These are phyloP conservation scores for Heliconius hewitsoni DNA, from an alignment of 1,140 invertebrate species.

Conservation along the genomic window DNA sequence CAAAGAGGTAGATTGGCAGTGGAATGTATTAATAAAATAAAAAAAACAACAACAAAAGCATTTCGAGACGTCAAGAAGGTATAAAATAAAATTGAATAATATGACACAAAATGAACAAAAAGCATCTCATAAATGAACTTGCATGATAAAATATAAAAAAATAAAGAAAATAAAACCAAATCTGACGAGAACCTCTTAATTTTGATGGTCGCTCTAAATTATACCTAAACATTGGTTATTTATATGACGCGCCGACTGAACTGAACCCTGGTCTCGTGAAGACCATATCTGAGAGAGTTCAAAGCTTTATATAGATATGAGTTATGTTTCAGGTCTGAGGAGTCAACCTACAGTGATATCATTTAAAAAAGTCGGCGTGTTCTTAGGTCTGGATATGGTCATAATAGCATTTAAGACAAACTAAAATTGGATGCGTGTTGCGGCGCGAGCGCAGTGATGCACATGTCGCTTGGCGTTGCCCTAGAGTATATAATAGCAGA, in stretches of 20 bases:
- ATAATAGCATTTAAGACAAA: conserved; percentile 49
- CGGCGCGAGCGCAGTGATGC: conserved; percentile 32
- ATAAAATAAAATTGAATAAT: conserved; percentile 4
- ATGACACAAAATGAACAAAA: conserved; percentile 22
- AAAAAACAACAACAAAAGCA: background rate
- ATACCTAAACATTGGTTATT: conserved; percentile 39
- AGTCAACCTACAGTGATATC: conserved; percentile 43
- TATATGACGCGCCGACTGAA: conserved; percentile 34
- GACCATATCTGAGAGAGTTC: conserved; percentile 44
- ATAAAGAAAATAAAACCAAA: conserved; percentile 36
- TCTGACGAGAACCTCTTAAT: conserved; percentile 39
- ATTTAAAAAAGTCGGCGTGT: conserved; percentile 47
- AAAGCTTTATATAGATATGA: conserved; percentile 43
- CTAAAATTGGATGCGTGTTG: conserved; percentile 29
- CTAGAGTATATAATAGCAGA: conserved; percentile 14
- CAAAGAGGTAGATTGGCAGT: background rate
- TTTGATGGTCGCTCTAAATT: conserved; percentile 42
- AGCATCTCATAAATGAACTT: conserved; percentile 40
- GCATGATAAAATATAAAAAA: conserved; percentile 35
- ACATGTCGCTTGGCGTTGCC: conserved; percentile 1
- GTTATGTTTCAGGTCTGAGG: conserved; percentile 42
- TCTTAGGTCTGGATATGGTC: conserved; percentile 57
- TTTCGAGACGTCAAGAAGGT: background rate
- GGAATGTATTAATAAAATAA: background rate
- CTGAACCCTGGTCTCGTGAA: conserved; percentile 39